Conservation (phyloP, 2,888 invertebrate genomes). For the Diadegma fenestrale region DNA sequence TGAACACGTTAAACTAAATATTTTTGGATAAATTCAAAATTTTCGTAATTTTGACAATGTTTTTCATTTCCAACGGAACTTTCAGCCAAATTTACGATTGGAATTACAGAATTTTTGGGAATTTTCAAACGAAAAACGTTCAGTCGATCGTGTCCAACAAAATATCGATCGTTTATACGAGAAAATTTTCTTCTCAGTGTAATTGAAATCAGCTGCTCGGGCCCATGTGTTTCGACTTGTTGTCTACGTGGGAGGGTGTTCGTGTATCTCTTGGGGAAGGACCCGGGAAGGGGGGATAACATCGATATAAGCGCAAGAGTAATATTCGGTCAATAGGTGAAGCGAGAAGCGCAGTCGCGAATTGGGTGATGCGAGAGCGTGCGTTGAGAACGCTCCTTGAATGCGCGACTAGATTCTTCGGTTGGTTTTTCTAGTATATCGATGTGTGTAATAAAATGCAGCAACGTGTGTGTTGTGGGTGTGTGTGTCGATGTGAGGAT, state of each 20-base stretch:
- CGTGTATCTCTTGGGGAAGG: not conserved
- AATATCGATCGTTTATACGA: no score
- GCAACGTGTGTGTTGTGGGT: not conserved
- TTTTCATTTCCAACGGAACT: no score
- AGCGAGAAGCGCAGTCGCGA: constrained; percentile 82
- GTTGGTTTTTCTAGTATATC: not conserved
- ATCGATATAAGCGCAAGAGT: constrained; percentile 64
- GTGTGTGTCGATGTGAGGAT: constrained; percentile 2
- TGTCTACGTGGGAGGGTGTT: constrained; percentile 11
- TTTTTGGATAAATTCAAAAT: not conserved
- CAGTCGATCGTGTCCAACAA: no score
- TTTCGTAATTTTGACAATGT: no score
- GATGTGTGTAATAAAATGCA: not conserved
- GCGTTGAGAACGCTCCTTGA: constrained; percentile 68
- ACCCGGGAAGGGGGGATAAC: constrained; percentile 54
- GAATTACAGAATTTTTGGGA: no score
- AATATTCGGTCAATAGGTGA: constrained; percentile 83
- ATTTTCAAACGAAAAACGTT: no score
- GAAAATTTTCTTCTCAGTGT: no score
- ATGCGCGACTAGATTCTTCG: constrained; percentile 61
- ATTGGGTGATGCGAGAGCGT: constrained; percentile 71
- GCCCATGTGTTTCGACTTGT: constrained; percentile 10
- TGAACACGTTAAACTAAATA: no score
- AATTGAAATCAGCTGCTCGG: constrained; percentile 1
- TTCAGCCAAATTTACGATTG: no score